Percentiles rank a stretch among this genome's conserved stretches.
phyloP scores from a whole-genome alignment of 2,888 invertebrate genomes.

The Drosophila nr. fundita region DNA sequence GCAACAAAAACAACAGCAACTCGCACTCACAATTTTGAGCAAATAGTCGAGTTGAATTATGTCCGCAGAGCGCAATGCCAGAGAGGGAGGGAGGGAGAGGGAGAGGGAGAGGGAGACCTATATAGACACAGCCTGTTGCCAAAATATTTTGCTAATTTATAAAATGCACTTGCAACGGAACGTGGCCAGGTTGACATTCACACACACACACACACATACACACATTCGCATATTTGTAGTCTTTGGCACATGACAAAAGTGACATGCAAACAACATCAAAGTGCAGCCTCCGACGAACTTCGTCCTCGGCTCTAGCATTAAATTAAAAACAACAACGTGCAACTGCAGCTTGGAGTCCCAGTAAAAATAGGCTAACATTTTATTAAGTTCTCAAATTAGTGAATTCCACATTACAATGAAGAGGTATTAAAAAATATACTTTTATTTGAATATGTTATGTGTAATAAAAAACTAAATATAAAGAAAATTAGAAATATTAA shows the following conservation, averaged over 20 bases:
- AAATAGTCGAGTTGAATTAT: conserved; percentile 48
- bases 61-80: not conserved
- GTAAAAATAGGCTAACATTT: not conserved
- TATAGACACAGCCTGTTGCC: conserved; percentile 33
- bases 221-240: conserved; percentile 3
- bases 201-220: not conserved
- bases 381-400: not conserved
- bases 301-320: conserved; percentile 7
- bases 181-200: conserved; percentile 8
- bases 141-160: conserved; percentile 76
- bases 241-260: conserved; percentile 47
- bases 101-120: not conserved
- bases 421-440: not conserved
- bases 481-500: not conserved
- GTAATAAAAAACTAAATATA: not conserved
- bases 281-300: conserved; percentile 18
- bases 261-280: conserved; percentile 55
- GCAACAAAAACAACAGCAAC: conserved; percentile 31
- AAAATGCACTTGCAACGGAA: conserved; percentile 54
- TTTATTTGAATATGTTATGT: not conserved
- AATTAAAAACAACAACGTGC: conserved; percentile 5
- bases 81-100: not conserved
- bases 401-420: not conserved
- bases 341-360: not conserved
- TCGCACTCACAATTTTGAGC: conserved; percentile 44